Conservation (phyloP, 30 jellyfish, hydroid and myxozoan genomes). For the Nemopilema nomurai region DNA sequence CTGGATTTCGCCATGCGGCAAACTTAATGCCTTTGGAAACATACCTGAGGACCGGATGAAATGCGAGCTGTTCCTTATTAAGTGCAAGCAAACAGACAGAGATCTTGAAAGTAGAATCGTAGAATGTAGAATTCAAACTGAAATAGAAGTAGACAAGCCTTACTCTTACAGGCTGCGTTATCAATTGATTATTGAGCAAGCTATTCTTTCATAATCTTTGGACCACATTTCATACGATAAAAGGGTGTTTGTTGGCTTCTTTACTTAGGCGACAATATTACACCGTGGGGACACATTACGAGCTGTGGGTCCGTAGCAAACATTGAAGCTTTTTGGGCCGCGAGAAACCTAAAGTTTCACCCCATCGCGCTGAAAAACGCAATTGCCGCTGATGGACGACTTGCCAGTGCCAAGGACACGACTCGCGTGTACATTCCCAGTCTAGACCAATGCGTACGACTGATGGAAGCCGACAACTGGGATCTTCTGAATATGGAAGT, state of each 20-base stretch:
- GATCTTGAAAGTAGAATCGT: too few species aligned
- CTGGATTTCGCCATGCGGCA: too few species aligned
- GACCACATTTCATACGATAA: background rate
- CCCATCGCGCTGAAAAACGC: conserved; percentile 67
- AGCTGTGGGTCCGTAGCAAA: conserved; percentile 76
- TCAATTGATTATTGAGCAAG: too few species aligned
- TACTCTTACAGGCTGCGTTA: too few species aligned
- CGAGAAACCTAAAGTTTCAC: conserved; percentile 62
- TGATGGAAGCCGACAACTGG: conserved; percentile 39
- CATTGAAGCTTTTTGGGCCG: conserved; percentile 79
- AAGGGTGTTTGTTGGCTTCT: background rate
- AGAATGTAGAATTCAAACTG: too few species aligned
- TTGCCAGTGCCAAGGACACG: conserved; percentile 17
- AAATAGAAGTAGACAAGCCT: too few species aligned
- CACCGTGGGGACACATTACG: conserved; percentile 78
- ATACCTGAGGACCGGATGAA: too few species aligned
- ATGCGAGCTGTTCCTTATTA: too few species aligned
- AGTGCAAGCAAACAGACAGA: too few species aligned
- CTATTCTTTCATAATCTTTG: background rate
- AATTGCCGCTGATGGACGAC: conserved; percentile 7
- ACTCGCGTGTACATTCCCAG: conserved; percentile 32
- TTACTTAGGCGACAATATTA: background rate
- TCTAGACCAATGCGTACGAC: conserved; percentile 11
- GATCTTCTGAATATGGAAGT: conserved; percentile 52
- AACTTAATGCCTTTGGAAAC: too few species aligned